phyloP scores from a whole-genome alignment of 2,888 invertebrate genomes.

The Eupithecia centaureata region DNA sequence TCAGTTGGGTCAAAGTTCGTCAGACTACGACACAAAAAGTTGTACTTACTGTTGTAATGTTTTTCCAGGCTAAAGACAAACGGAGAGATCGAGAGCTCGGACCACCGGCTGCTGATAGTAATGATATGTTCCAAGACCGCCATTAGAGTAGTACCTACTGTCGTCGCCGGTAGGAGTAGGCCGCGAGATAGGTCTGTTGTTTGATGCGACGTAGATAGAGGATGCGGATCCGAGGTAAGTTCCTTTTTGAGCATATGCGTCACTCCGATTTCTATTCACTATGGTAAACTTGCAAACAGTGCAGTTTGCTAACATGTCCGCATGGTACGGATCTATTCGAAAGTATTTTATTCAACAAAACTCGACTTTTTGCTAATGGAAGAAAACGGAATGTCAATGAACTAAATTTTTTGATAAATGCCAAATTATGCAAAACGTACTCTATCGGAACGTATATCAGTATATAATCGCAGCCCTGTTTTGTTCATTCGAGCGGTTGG shows the following conservation, averaged over 20 bases:
- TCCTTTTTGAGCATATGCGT: not conserved
- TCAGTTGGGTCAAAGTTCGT: not conserved
- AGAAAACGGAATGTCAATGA: not conserved
- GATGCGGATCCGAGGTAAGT: not conserved
- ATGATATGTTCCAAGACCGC: slow-evolving; percentile 61
- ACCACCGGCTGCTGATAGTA: slow-evolving; percentile 49
- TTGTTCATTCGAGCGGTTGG: not conserved
- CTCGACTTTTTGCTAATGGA: not conserved
- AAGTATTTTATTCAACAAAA: too few relatives aligned
- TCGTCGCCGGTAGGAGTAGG: slow-evolving; percentile 29
- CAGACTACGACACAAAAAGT: not conserved
- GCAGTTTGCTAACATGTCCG: not conserved
- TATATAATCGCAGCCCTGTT: not conserved
- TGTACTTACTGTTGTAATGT: slow-evolving; percentile 8
- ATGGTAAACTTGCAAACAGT: not conserved
- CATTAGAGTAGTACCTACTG: slow-evolving; percentile 66
- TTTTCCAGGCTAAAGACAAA: slow-evolving; percentile 50
- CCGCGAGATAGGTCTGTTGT: too few relatives aligned
- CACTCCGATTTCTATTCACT: not conserved
- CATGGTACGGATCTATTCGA: not conserved
- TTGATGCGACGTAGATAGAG: too few relatives aligned
- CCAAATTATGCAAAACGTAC: not conserved
- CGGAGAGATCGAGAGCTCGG: slow-evolving; percentile 29
- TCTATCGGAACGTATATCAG: not conserved
- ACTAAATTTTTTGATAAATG: not conserved